Evolutionary conservation across 2,888 invertebrate genomes (phyloP).

Genomic region (Caenorhabditis drosophilae): DNA sequence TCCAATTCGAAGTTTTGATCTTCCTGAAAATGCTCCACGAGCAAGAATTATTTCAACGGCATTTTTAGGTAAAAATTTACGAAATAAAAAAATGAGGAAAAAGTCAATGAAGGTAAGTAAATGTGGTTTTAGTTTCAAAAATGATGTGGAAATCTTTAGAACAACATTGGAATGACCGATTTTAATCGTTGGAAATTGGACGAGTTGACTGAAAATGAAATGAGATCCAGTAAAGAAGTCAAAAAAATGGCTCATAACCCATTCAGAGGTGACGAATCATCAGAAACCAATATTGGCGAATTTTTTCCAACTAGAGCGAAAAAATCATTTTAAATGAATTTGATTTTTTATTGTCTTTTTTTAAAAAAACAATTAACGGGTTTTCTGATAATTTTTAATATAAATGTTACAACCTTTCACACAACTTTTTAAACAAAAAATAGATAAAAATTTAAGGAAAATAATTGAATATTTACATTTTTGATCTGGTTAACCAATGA

Average conservation of each 20-base stretch:
- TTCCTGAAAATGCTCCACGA: slow-evolving; percentile 35
- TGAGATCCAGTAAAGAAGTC: slow-evolving; percentile 32
- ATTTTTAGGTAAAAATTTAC: slow-evolving; percentile 13
- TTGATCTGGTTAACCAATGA: slow-evolving; percentile 90
- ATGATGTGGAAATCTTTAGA: too few species aligned
- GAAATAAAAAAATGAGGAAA: slow-evolving; percentile 20
- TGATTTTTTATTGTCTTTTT: neutral
- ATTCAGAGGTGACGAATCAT: slow-evolving; percentile 8
- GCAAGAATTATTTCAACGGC: slow-evolving; percentile 24
- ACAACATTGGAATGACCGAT: slow-evolving; percentile 9
- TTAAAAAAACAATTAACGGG: slow-evolving; percentile 12
- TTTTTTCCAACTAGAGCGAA: slow-evolving; percentile 25
- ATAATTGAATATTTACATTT: slow-evolving; percentile 69
- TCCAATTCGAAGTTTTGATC: slow-evolving; percentile 33
- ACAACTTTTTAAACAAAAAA: too few species aligned
- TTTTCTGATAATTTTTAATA: too few species aligned
- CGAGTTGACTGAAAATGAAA: slow-evolving; percentile 26
- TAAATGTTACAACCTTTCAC: slow-evolving; percentile 5
- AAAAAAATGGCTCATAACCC: slow-evolving; percentile 15
- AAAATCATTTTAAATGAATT: neutral
- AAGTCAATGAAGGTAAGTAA: neutral
- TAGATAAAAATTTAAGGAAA: too few species aligned
- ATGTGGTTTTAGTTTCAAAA: neutral
- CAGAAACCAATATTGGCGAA: slow-evolving; percentile 29
- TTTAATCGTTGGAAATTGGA: slow-evolving; percentile 29